Conservation (phyloP, 2,113 vertebrate species). For the Passer domesticus region DNA sequence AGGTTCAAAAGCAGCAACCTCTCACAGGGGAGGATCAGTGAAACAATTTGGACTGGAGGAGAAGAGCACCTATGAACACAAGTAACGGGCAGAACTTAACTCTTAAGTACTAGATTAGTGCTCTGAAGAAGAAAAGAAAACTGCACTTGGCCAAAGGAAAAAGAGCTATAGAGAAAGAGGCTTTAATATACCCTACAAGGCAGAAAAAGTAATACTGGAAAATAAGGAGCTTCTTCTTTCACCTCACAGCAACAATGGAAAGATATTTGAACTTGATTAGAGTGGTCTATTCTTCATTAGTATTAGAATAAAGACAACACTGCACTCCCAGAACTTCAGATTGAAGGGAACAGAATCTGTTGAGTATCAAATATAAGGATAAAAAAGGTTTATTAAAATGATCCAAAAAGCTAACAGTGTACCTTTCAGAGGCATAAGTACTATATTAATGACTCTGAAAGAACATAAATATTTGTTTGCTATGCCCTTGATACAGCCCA, state of each 20-base stretch:
- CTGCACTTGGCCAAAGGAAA: neutral
- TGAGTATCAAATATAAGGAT: neutral
- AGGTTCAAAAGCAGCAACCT: neutral
- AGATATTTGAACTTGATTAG: neutral
- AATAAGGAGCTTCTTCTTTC: neutral
- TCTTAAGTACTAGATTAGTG: neutral
- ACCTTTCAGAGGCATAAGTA: neutral
- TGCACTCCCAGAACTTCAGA: neutral
- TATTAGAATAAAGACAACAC: neutral
- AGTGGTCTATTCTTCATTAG: neutral
- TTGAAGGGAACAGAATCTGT: neutral
- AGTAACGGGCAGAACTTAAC: neutral
- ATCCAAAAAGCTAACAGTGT: neutral
- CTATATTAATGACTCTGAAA: neutral
- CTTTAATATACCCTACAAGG: neutral
- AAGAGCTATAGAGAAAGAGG: neutral
- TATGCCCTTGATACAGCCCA: conserved; percentile 11
- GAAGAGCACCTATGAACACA: neutral
- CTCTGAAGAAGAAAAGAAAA: neutral
- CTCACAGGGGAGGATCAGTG: neutral
- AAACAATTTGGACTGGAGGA: neutral
- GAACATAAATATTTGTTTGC: conserved; percentile 39
- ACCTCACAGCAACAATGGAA: neutral
- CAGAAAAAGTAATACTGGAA: neutral
- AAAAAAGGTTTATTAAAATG: neutral